A percentile compares a stretch with the other conserved stretches of the same genome.
phyloP scores from a whole-genome alignment of 2,797 vertebrate genomes.

The Pangasius sanitwongsei region DNA sequence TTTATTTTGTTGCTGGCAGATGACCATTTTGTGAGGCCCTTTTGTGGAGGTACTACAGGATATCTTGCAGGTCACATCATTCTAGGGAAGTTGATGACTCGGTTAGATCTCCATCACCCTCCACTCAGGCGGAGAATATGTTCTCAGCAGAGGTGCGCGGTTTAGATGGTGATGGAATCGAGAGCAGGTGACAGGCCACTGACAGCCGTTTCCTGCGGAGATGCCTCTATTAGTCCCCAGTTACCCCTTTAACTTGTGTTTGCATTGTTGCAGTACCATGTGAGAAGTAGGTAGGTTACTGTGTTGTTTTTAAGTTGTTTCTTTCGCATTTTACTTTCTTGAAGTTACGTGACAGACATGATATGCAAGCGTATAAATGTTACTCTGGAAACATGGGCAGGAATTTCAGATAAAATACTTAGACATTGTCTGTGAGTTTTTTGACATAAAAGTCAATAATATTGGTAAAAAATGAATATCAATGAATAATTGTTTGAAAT shows the following conservation, averaged over 20 bases:
- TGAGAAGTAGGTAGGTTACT: not conserved
- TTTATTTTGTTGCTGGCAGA: conserved; percentile 81
- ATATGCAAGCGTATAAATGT: not conserved
- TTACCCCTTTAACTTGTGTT: conserved; percentile 48
- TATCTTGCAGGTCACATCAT: conserved; percentile 85
- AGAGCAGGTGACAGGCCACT: conserved; percentile 57
- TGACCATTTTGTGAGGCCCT: conserved; percentile 81
- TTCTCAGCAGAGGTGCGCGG: conserved; percentile 66
- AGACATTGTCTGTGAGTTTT: not conserved
- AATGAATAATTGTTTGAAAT: not conserved
- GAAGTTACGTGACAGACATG: not conserved
- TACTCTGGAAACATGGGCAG: not conserved
- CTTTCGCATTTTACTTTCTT: not conserved
- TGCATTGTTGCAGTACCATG: conserved; percentile 41
- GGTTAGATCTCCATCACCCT: conserved; percentile 86
- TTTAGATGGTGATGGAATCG: conserved; percentile 58
- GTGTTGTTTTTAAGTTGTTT: not conserved
- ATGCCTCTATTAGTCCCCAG: conserved; percentile 59
- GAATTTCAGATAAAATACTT: not conserved
- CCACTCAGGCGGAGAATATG: conserved; percentile 78
- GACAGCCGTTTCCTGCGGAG: conserved; percentile 55
- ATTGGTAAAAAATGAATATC: not conserved
- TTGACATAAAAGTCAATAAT: not conserved
- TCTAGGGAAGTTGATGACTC: conserved; percentile 85
- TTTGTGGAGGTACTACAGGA: conserved; percentile 77